phyloP scores from a whole-genome alignment of 2,888 invertebrate species.

The Lycocerus yunnanus region DNA sequence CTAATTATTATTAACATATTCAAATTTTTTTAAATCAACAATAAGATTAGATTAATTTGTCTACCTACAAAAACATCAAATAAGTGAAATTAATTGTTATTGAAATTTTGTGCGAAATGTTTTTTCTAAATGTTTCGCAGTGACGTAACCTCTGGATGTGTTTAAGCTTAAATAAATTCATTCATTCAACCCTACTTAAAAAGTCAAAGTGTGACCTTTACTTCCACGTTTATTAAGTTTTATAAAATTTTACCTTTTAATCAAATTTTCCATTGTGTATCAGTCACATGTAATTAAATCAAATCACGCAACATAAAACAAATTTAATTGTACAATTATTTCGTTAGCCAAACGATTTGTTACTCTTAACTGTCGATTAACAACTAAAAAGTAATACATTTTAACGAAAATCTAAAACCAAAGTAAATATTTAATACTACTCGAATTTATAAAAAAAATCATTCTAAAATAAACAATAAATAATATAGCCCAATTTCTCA shows the following conservation, averaged over 20 bases:
- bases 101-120: background rate
- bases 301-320: background rate
- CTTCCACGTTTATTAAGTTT: background rate
- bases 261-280: background rate
- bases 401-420: background rate
- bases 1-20: background rate
- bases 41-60: background rate
- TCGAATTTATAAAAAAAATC: background rate
- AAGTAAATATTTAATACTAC: background rate
- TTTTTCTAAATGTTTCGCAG: background rate
- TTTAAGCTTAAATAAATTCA: background rate
- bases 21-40: background rate
- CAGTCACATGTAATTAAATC: background rate
- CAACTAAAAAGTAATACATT: background rate
- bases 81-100: background rate
- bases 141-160: background rate
- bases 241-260: background rate
- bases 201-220: background rate
- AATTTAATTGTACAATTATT: background rate
- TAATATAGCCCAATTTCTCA: constrained; percentile 26
- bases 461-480: background rate
- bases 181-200: background rate
- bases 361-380: background rate
- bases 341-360: background rate
- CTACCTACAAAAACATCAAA: background rate